Evolutionary conservation across 2,888 invertebrate species (phyloP), one percentile per base, ranked within the genome.

Genomic region (Drosophila picticornis): DNA sequence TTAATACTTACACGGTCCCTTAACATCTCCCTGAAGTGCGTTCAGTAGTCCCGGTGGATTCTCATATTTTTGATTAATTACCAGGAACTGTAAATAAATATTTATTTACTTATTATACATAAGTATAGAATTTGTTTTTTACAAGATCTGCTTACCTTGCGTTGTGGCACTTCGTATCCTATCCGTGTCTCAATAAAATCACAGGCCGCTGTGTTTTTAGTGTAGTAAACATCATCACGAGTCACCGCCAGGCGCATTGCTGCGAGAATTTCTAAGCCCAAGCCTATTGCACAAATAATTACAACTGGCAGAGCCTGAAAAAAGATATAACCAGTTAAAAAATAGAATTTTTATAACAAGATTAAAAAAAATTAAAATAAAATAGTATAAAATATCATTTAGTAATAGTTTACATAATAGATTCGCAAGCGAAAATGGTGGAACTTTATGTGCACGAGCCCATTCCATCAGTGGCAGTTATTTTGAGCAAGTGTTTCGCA

Each of bases 201-300:
- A 25, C 67, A 79, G 27, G 66, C 32, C 6, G 78, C 78, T 1
- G 71, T 38, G 11, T 61, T 38, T 34, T 70, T 85, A 2, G 84
- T 75, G 50, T 69, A 92, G 80, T 70, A 82, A 4, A 91, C 85
- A 68, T 92, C 92, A 66, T 90, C 88, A 0, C 91, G 84, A 0
- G 85, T 90, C 2, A 77, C 6, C 0, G 80, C 82, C 5, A 79
- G 3, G 0, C 80, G 69, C 19, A 82, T 25, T n/a, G 63, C 57
- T 6, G 38, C 73, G 1, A 71, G 9, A 1, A 81, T 0, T 46
- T 83, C 81, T 11, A 71, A 4, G 0, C 68, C 19, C 0, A 86
- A 9, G 0, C 86, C 87, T 1, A 75, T 2, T 0, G 53, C 0
- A 13, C 69, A 43, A 11, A 90, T 34, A 0, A 77, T 2, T 13